phyloP scores from a whole-genome alignment of 2,797 vertebrate genomes.

The Phrynocephalus vlangalii region DNA sequence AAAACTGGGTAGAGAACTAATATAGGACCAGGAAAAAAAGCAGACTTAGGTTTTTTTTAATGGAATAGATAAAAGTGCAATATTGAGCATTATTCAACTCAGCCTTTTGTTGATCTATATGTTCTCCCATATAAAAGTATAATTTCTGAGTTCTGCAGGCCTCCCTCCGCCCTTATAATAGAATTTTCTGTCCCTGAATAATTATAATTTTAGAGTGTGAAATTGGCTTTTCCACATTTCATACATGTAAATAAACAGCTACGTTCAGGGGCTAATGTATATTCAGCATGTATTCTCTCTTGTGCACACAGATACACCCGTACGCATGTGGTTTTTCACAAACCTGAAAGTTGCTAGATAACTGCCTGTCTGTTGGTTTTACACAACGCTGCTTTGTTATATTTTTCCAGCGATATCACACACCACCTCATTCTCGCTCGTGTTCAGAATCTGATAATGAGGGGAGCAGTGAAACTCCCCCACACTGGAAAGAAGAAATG shows the following conservation, averaged over 20 bases:
- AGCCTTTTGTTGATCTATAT: no score
- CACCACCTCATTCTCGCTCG: constrained; percentile 91
- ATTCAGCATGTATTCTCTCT: background rate
- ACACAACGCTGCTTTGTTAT: background rate
- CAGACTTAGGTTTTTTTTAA: background rate
- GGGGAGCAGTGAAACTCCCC: constrained; percentile 94
- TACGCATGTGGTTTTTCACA: background rate
- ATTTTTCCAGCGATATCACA: constrained; percentile 90
- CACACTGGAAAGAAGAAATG: constrained; percentile 99
- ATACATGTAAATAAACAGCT: background rate
- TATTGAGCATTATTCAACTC: background rate
- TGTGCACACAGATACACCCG: no score
- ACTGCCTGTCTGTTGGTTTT: background rate
- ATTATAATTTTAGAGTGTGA: background rate
- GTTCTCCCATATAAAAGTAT: background rate
- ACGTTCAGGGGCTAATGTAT: no score
- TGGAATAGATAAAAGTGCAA: background rate
- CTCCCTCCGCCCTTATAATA: no score
- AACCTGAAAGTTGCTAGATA: background rate
- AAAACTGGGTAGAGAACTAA: background rate
- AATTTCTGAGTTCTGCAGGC: background rate
- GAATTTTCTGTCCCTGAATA: background rate
- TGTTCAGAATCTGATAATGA: constrained; percentile 90
- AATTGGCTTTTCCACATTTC: background rate
- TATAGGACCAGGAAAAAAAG: background rate